Percentiles rank a stretch among this genome's conserved stretches.
These are phyloP conservation scores for Patella caerulea DNA, from an alignment of 2,888 invertebrate species.

Conservation along the genomic window DNA sequence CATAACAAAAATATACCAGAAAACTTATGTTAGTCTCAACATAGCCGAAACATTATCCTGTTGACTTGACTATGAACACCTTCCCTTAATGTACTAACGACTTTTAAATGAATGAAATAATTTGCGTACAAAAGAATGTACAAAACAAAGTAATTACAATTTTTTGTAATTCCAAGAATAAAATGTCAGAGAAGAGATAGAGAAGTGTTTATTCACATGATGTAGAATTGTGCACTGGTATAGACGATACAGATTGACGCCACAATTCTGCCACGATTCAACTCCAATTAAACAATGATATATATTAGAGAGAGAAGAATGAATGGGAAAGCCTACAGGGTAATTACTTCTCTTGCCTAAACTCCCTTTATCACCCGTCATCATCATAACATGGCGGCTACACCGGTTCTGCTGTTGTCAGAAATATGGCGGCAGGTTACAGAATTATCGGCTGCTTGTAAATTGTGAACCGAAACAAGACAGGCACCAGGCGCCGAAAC, in stretches of 20 bases:
- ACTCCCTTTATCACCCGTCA: background rate
- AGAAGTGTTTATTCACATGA: too few relatives aligned
- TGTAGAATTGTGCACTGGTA: background rate
- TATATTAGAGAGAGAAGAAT: background rate
- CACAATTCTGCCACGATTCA: background rate
- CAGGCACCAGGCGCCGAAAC: background rate
- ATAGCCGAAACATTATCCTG: too few relatives aligned
- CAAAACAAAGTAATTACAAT: too few relatives aligned
- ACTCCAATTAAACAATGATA: constrained; percentile 1
- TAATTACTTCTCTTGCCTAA: constrained; percentile 1
- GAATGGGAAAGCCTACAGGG: background rate
- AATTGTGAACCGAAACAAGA: background rate
- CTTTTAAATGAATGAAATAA: too few relatives aligned
- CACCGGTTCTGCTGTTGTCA: background rate
- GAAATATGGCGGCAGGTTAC: background rate
- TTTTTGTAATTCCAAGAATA: too few relatives aligned
- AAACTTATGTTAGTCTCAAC: too few relatives aligned
- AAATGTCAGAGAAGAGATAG: too few relatives aligned
- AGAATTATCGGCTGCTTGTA: too few relatives aligned
- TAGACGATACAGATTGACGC: background rate
- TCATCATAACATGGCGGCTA: background rate
- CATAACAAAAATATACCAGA: too few relatives aligned
- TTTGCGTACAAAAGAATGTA: too few relatives aligned
- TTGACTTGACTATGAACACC: too few relatives aligned
- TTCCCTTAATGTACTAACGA: too few relatives aligned